phyloP scores from a whole-genome alignment of 1,140 invertebrate species.

The Musca domestica region DNA sequence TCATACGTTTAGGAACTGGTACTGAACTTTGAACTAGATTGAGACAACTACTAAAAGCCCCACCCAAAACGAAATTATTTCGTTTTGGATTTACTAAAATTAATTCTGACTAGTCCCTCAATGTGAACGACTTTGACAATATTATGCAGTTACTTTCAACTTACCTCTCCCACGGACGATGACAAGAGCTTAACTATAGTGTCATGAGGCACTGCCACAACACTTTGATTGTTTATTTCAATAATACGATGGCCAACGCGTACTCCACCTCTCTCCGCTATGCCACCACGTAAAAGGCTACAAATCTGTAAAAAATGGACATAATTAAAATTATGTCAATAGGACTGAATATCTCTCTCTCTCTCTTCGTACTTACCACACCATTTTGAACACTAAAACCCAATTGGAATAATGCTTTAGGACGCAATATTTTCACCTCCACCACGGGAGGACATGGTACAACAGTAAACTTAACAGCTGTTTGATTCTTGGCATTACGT shows the following conservation, averaged over 20 bases:
- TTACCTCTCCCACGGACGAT: constrained; percentile 97
- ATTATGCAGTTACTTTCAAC: not conserved
- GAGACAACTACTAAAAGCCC: too few species aligned
- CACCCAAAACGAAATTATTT: too few species aligned
- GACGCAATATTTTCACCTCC: constrained; percentile 98
- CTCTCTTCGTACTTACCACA: constrained; percentile 74
- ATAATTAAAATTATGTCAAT: not conserved
- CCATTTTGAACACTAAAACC: constrained; percentile 99
- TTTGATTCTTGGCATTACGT: constrained; percentile 97
- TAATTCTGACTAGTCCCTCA: not conserved
- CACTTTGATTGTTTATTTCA: constrained; percentile 98
- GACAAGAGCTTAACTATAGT: constrained; percentile 98
- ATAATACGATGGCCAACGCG: constrained; percentile 98
- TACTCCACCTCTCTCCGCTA: constrained; percentile 97
- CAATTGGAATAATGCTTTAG: constrained; percentile 98
- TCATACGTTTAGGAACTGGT: too few species aligned
- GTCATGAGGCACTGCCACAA: constrained; percentile 98
- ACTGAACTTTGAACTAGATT: too few species aligned
- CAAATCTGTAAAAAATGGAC: constrained; percentile 74
- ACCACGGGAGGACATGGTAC: constrained; percentile 99
- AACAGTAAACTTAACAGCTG: constrained; percentile 96
- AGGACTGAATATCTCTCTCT: constrained; percentile 63
- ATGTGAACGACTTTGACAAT: not conserved
- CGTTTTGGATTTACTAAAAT: too few species aligned
- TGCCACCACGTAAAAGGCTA: constrained; percentile 94